Conservation (phyloP, 2,113 vertebrate species). For the Ariopsis seemanni region DNA sequence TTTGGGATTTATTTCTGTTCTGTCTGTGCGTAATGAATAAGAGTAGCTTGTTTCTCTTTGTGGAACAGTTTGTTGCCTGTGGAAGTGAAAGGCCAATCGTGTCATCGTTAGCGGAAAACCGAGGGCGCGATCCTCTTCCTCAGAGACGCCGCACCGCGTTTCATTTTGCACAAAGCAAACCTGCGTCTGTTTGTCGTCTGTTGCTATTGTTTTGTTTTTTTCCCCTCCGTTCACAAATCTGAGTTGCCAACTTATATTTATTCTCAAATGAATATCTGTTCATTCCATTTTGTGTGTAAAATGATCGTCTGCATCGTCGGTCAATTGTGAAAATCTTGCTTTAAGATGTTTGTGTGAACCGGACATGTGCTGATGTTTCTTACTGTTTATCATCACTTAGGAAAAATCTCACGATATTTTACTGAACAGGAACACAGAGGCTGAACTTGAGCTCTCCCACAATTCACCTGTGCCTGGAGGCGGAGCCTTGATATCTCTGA, state of each 20-base stretch:
- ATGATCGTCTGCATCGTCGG: neutral
- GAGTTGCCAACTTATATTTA: constrained; percentile 35
- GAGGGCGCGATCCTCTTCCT: neutral
- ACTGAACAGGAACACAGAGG: neutral
- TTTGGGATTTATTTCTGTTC: neutral
- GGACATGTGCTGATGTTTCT: neutral
- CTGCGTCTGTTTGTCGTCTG: neutral
- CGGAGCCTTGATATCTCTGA: neutral
- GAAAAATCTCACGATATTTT: neutral
- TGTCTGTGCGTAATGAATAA: neutral
- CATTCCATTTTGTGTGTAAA: neutral
- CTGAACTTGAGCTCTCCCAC: neutral
- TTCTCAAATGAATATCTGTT: neutral
- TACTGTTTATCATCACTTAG: neutral
- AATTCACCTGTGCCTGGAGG: neutral
- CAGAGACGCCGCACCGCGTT: neutral
- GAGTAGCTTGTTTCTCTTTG: constrained; percentile 1
- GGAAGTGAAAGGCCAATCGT: neutral
- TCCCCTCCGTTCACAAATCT: neutral
- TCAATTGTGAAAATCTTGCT: neutral
- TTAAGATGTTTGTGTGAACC: neutral
- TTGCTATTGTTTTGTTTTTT: neutral
- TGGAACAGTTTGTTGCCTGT: constrained; percentile 6
- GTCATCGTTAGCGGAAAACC: neutral
- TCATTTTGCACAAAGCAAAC: constrained; percentile 2